phyloP scores from a whole-genome alignment of 1,140 invertebrate species.

The Drosophila eugracilis region DNA sequence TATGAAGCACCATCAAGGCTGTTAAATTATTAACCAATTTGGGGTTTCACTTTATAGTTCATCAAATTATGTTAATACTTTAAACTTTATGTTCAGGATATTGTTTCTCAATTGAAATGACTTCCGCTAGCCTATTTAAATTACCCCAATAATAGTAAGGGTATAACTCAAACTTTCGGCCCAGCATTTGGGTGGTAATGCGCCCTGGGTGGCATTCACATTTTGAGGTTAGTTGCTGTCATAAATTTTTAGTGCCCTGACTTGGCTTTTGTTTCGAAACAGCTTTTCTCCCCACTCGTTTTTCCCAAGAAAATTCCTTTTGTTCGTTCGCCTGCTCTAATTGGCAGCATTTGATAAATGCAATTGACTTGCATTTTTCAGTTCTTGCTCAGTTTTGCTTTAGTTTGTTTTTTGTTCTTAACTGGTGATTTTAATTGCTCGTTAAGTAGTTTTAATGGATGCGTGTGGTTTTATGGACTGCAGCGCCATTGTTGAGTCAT shows the following conservation, averaged over 20 bases:
- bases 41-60: too few relatives aligned
- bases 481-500: constrained; percentile 44
- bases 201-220: constrained; percentile 57
- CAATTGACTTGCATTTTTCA: constrained; percentile 59
- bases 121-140: background rate
- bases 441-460: constrained; percentile 72
- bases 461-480: constrained; percentile 31
- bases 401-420: constrained; percentile 22
- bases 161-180: constrained; percentile 50
- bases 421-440: constrained; percentile 70
- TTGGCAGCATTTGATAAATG: constrained; percentile 81
- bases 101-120: background rate
- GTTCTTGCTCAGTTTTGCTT: constrained; percentile 14
- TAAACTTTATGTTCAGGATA: too few relatives aligned
- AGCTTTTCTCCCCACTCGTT: background rate
- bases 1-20: too few relatives aligned
- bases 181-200: constrained; percentile 57
- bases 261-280: constrained; percentile 56
- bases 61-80: background rate
- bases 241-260: constrained; percentile 77
- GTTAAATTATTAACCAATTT: too few relatives aligned
- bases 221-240: constrained; percentile 81
- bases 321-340: constrained; percentile 56
- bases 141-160: background rate
- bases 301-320: constrained; percentile 39